Base-by-base conservation (phyloP, 2,888 invertebrate species). In the Synanthedon formicaeformis region DNA sequence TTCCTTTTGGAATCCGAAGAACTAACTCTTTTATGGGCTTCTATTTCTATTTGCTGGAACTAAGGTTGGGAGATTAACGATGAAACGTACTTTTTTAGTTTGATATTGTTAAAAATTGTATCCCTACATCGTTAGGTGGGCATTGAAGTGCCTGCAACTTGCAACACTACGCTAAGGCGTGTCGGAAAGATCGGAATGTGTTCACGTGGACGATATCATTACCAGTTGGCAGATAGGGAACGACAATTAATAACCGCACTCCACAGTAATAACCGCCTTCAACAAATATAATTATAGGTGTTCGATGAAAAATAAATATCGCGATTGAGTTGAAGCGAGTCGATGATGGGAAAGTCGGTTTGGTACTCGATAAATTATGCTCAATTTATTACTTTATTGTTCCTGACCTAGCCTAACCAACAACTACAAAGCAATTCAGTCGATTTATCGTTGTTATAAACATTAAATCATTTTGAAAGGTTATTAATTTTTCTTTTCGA, bases 201-300 rank as follows among this genome's bases (percentile, higher is more conserved):
- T 66, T 62, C 60, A 66, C 63, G 62, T 56, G 60, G 57, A 60
- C 62, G 59, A 55, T 59, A 59, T 62, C 64, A 63, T 55, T 58
- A 58, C 56, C 51, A 53, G 34, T 50, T 52, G 51, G 27, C 58
- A 56, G 58, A 61, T 59, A 60, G 57, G 57, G 55, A 53, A 51
- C 50, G 52, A 58, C 58, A 56, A 61, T 63, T 64, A 64, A 65
- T 64, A 65, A 60, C 58, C 54, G 49, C 52, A 48, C 41, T 41
- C 50, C 18, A 49, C 49, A 16, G 3, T 56, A 55, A 59, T 57
- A 56, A 56, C 56, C 51, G 53, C 54, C 57, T 55, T 56, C 40
- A 14, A 45, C 8, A 2, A 52, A 53, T 51, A 54, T 56, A 53
- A 56, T 50, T 52, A 53, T 41, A 56, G 23, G 12, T 11, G 14